Conservation (phyloP, 2,113 vertebrate species). For the Aphyosemion australe region DNA sequence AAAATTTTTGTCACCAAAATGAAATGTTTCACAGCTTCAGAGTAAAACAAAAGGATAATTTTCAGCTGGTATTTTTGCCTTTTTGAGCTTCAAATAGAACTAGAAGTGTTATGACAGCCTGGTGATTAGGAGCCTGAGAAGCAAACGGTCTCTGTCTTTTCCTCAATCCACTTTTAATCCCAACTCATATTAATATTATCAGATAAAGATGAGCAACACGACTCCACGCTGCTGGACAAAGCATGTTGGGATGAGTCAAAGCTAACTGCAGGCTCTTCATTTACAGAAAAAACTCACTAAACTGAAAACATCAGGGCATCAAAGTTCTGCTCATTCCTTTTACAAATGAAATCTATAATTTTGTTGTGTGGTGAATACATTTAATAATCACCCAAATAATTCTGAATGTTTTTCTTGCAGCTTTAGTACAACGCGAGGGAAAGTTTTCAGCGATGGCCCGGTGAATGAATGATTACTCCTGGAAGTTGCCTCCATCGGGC, state of each 20-base stretch:
- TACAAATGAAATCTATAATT: conserved; percentile 25
- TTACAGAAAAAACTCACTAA: conserved; percentile 14
- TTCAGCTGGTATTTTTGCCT: too few species aligned
- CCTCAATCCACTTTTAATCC: conserved; percentile 9
- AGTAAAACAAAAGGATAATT: neutral
- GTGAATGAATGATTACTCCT: conserved; percentile 28
- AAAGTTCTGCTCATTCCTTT: conserved; percentile 29
- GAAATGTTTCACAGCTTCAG: neutral
- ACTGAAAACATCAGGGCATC: conserved; percentile 3
- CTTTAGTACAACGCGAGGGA: conserved; percentile 18
- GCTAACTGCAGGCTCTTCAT: conserved; percentile 34
- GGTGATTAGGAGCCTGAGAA: neutral
- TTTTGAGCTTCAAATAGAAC: neutral
- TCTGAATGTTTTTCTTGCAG: conserved; percentile 15
- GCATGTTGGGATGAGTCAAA: conserved; percentile 29
- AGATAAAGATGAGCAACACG: conserved; percentile 44
- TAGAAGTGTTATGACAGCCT: neutral
- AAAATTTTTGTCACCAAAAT: neutral
- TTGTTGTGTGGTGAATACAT: conserved; percentile 13
- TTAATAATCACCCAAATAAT: neutral
- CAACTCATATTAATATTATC: conserved; percentile 26
- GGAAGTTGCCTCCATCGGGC: conserved; percentile 47
- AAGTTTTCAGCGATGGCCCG: conserved; percentile 1
- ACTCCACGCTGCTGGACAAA: conserved; percentile 33
- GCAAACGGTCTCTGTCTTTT: neutral